phyloP scores from a whole-genome alignment of 2,888 invertebrate genomes.

The Troides aeacus region DNA sequence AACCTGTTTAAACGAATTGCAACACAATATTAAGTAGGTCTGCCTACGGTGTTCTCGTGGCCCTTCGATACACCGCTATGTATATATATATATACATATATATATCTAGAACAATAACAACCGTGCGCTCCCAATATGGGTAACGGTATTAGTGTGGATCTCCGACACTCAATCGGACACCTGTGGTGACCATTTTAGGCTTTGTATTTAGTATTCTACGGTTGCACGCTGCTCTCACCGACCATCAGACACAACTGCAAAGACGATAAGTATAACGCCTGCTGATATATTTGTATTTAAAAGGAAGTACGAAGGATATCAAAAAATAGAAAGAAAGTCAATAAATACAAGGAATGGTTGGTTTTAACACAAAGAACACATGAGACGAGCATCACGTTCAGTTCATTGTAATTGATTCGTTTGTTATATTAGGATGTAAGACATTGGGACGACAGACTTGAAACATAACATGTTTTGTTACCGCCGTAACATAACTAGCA shows the following conservation, averaged over 20 bases:
- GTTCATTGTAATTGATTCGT: too few relatives aligned
- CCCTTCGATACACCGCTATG: conserved; percentile 17
- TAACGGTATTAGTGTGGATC: conserved; percentile 29
- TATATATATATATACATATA: conserved; percentile 8
- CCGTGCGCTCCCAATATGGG: conserved; percentile 24
- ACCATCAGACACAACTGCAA: conserved; percentile 4
- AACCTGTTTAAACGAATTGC: conserved; percentile 23
- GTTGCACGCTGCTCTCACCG: conserved; percentile 10
- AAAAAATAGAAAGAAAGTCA: too few relatives aligned
- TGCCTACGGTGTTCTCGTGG: background rate
- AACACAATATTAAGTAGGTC: conserved; percentile 7
- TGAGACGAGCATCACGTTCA: too few relatives aligned
- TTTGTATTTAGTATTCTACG: conserved; percentile 20
- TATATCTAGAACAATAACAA: conserved; percentile 24
- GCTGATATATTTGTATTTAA: background rate
- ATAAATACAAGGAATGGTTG: too few relatives aligned
- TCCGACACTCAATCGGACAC: conserved; percentile 25
- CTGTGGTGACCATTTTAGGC: conserved; percentile 24
- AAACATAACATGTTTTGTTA: too few relatives aligned
- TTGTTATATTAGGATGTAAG: too few relatives aligned
- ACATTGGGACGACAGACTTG: too few relatives aligned
- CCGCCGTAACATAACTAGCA: too few relatives aligned
- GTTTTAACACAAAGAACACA: too few relatives aligned
- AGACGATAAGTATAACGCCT: background rate
- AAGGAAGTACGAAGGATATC: background rate